Base-by-base conservation (phyloP, 2,113 vertebrate genomes). In the Grammomys surdaster region DNA sequence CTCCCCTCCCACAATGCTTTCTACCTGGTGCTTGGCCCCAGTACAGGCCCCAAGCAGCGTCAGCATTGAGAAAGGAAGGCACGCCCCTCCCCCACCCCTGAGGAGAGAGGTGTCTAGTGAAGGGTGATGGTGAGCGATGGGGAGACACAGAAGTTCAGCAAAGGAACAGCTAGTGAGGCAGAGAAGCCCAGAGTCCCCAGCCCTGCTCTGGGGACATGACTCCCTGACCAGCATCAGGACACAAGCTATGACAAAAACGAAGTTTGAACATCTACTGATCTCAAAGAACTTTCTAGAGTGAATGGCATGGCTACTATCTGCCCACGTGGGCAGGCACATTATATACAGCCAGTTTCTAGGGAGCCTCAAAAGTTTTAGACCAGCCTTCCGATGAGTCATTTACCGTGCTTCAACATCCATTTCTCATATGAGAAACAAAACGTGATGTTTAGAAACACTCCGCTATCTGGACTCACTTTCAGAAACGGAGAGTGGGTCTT, bases 351-450 rank as follows among this genome's bases (percentile, higher is more conserved):
- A 20, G 5, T 85, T 91, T 87, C 78, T 86, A 67, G 58, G 63
- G 88, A 91, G 67, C 84, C 78, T 94, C n/a, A 10, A 10, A 19
- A 90, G 77, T 48, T 85, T 76, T 86, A 92, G 93, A 73, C 8
- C 51, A 85, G 11, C 8, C 54, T 93, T 63, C 31, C 9, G 40
- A 7, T 24, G 19, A 89, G 33, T n/a, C 43, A 86, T 43, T 77
- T 72, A 88, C 89, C 56, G 13, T 36, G 60, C 36, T 11, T 86
- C 58, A 65, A 5, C 54, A 91, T 84, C 72, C 93, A 14, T 85
- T 93, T 95, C 88, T 85, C 76, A 85, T 54, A 40, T 75, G 33
- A 95, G 81, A 54, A 76, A 72, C 26, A 88, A 40, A 88, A 58
- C 60, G 31, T 75, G 70, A 69, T 72, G 56, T 90, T 69, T 93